Conservation (phyloP, 1,140 invertebrate species). For the Sitophilus oryzae region DNA sequence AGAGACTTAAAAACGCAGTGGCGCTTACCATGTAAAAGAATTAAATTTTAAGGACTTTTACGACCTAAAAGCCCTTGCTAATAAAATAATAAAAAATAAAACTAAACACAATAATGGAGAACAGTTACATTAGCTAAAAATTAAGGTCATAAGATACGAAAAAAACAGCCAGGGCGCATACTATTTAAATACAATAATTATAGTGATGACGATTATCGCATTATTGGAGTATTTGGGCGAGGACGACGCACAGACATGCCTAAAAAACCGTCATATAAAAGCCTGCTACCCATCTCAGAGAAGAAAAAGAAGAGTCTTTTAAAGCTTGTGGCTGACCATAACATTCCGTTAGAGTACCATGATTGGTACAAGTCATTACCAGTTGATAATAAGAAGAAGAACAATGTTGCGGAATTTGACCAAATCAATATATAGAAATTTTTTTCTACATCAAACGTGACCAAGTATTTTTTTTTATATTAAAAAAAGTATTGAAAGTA, state of each 20-base stretch:
- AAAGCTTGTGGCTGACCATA: neutral
- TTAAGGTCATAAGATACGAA: neutral
- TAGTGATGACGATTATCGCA: neutral
- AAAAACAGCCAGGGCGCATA: constrained; percentile 1
- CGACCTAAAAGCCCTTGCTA: neutral
- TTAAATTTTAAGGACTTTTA: neutral
- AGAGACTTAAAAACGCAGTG: too few species aligned
- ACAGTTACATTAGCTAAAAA: neutral
- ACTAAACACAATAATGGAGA: neutral
- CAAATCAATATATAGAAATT: too few species aligned
- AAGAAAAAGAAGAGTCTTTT: constrained; percentile 1
- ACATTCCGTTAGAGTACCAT: too few species aligned
- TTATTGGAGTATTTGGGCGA: neutral
- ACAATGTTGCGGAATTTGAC: too few species aligned
- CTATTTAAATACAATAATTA: constrained; percentile 7
- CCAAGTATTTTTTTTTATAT: too few species aligned
- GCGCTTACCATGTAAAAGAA: neutral
- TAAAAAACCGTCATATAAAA: neutral
- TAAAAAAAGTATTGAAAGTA: too few species aligned
- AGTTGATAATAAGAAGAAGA: too few species aligned
- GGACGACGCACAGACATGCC: neutral
- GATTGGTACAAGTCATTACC: too few species aligned
- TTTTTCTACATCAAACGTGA: too few species aligned
- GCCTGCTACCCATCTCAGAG: constrained; percentile 3
- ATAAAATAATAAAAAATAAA: constrained; percentile 3